Evolutionary conservation across 2,888 invertebrate genomes (phyloP).

Genomic region (Theodoxus fluviatilis): DNA sequence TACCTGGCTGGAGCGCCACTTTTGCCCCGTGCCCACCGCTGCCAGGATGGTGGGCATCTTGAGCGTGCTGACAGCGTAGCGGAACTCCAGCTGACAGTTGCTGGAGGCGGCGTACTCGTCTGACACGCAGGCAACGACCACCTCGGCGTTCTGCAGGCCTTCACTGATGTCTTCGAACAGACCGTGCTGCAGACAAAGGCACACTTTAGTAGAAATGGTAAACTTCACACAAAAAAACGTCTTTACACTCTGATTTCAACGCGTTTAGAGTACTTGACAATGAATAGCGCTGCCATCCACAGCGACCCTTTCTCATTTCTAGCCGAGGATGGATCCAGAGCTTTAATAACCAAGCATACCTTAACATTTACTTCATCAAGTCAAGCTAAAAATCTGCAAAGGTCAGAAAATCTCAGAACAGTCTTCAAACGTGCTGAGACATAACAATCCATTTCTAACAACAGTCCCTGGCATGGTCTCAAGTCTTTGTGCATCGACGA

Average conservation of each 20-base stretch:
- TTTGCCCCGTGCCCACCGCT: slow-evolving; percentile 54
- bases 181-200: slow-evolving; percentile 42
- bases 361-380: too few species aligned
- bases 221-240: background rate
- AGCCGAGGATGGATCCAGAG: too few species aligned
- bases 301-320: too few species aligned
- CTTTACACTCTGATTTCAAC: background rate
- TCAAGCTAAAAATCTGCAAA: too few species aligned
- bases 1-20: slow-evolving; percentile 55
- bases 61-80: slow-evolving; percentile 55
- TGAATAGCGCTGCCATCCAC: too few species aligned
- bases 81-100: slow-evolving; percentile 56
- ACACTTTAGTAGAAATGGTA: slow-evolving; percentile 1
- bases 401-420: too few species aligned
- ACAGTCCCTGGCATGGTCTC: too few species aligned
- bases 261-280: background rate
- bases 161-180: slow-evolving; percentile 59
- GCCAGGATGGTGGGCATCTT: slow-evolving; percentile 55
- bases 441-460: too few species aligned
- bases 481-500: too few species aligned
- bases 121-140: slow-evolving; percentile 58
- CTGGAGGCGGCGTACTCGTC: slow-evolving; percentile 56
- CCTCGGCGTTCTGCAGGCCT: slow-evolving; percentile 49
- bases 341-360: background rate
- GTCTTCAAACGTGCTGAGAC: too few species aligned